These are phyloP conservation scores for Chydorus sphaericus DNA, from an alignment of 2,888 invertebrate genomes.

Conservation along the genomic window DNA sequence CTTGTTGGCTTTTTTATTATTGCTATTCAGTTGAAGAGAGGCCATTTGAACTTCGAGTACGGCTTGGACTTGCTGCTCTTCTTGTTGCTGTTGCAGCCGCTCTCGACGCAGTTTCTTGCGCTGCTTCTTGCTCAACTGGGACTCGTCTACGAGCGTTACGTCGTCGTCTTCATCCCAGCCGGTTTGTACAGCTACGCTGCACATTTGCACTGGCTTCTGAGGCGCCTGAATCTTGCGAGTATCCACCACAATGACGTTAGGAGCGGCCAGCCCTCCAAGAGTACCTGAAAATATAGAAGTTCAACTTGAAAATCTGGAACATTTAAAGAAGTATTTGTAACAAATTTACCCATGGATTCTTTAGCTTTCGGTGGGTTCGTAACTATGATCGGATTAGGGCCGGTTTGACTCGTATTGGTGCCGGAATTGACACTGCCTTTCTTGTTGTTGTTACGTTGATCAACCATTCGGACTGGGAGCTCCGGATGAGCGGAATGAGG, in stretches of 20 bases:
- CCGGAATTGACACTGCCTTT: not conserved
- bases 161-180: not conserved
- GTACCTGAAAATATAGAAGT: constrained; percentile 6
- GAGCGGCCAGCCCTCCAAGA: constrained; percentile 21
- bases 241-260: constrained; percentile 44
- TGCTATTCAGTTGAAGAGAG: not conserved
- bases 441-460: not conserved
- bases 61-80: not conserved
- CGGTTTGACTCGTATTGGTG: not conserved
- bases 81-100: not conserved
- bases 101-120: constrained; percentile 9
- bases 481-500: not conserved
- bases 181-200: constrained; percentile 12
- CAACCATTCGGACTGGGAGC: not conserved
- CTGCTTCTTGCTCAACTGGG: constrained; percentile 4
- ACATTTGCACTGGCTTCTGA: constrained; percentile 1
- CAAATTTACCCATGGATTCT: not conserved
- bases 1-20: not conserved
- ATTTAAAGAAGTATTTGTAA: not conserved
- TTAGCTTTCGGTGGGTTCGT: not conserved
- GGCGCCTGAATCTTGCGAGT: constrained; percentile 31
- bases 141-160: not conserved
- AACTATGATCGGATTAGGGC: not conserved
- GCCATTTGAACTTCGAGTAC: too few relatives aligned
- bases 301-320: too few relatives aligned